phyloP scores from a whole-genome alignment of 2,113 vertebrate genomes.

The Callorhinus ursinus region DNA sequence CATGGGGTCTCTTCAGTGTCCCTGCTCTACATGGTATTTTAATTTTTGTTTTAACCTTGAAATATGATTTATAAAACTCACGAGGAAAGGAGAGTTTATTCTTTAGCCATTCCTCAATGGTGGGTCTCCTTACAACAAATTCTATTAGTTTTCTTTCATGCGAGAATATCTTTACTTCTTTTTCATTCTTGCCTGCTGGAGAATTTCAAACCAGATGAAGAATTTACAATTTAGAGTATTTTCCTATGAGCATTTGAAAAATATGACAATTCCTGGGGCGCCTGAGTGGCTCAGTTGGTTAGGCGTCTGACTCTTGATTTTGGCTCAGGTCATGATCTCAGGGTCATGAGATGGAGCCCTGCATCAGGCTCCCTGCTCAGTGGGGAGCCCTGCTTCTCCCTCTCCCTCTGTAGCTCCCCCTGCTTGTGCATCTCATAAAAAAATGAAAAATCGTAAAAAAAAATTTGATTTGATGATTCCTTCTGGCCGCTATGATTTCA shows the following conservation, averaged over 20 bases:
- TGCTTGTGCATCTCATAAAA: too few relatives aligned
- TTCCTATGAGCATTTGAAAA: background rate
- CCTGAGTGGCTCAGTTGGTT: too few relatives aligned
- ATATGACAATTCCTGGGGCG: background rate
- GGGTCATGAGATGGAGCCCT: too few relatives aligned
- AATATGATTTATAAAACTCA: background rate
- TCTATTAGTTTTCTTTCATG: background rate
- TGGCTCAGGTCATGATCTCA: too few relatives aligned
- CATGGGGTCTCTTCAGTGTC: background rate
- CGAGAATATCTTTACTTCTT: background rate
- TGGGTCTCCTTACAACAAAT: background rate
- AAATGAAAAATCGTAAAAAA: too few relatives aligned
- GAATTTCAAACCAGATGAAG: background rate
- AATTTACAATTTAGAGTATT: background rate
- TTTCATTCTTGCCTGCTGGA: background rate
- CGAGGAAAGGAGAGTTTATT: background rate
- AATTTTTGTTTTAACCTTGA: background rate
- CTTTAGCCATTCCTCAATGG: background rate
- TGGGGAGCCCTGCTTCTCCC: too few relatives aligned
- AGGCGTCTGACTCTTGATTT: too few relatives aligned
- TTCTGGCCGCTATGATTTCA: background rate
- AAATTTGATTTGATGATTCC: background rate
- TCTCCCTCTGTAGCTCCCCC: too few relatives aligned
- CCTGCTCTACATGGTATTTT: background rate
- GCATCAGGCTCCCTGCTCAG: too few relatives aligned